phyloP scores from a whole-genome alignment of 2,797 vertebrate genomes.

The Spondyliosoma cantharus region DNA sequence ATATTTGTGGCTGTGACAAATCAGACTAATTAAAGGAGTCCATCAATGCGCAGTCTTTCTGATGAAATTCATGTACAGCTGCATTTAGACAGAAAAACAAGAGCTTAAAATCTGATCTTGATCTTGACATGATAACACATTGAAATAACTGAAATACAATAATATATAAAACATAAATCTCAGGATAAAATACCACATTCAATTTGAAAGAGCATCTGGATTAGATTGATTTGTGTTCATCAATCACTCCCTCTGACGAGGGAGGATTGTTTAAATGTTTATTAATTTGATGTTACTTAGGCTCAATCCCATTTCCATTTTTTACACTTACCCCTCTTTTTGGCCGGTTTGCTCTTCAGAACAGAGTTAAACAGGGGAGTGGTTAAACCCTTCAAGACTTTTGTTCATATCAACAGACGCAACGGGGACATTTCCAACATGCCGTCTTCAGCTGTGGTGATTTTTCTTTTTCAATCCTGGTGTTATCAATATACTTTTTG shows the following conservation, averaged over 20 bases:
- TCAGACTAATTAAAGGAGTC: constrained; percentile 66
- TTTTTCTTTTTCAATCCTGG: too few relatives aligned
- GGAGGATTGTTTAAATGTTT: not conserved
- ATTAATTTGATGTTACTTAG: not conserved
- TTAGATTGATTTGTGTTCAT: not conserved
- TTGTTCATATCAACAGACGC: too few relatives aligned
- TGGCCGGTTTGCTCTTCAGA: too few relatives aligned
- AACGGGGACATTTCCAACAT: too few relatives aligned
- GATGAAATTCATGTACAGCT: not conserved
- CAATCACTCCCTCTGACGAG: not conserved
- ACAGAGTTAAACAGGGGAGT: too few relatives aligned
- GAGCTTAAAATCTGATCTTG: not conserved
- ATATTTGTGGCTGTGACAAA: constrained; percentile 71
- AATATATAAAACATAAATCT: not conserved
- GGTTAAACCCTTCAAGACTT: too few relatives aligned
- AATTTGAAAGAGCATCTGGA: not conserved
- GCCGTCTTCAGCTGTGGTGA: too few relatives aligned
- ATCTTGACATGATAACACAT: not conserved
- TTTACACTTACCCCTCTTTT: too few relatives aligned
- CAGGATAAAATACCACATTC: not conserved
- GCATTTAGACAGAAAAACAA: not conserved
- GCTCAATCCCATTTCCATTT: too few relatives aligned
- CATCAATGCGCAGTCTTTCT: constrained; percentile 37
- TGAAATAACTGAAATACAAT: not conserved
- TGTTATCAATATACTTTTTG: too few relatives aligned